Evolutionary conservation across 2,888 invertebrate species (phyloP).

Genomic region (Pristionchus exspectatus): DNA sequence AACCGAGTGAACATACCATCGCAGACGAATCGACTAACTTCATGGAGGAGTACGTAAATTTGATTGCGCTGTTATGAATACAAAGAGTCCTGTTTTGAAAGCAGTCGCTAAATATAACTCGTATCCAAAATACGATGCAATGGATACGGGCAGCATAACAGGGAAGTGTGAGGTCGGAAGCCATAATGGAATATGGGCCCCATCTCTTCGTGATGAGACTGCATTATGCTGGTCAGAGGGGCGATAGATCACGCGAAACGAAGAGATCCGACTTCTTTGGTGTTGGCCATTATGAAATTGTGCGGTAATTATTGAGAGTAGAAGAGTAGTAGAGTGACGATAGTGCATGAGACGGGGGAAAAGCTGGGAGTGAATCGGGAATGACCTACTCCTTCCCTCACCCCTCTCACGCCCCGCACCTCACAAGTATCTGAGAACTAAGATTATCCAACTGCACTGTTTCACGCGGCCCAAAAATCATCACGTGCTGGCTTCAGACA

Average conservation of each 20-base stretch:
- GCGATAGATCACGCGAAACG: background rate
- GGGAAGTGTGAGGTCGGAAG: constrained; percentile 21
- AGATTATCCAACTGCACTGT: background rate
- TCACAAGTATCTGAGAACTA: background rate
- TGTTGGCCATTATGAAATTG: background rate
- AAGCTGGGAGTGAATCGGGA: background rate
- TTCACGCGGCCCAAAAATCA: background rate
- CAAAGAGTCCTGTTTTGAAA: background rate
- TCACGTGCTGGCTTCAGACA: background rate
- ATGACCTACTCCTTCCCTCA: constrained; percentile 13
- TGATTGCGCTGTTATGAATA: background rate
- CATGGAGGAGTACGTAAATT: background rate
- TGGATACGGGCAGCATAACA: background rate
- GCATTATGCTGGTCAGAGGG: background rate
- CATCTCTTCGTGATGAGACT: background rate
- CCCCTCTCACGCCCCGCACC: background rate
- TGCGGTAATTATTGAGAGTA: background rate
- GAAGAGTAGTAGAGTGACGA: background rate
- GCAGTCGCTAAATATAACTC: background rate
- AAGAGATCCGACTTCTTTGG: background rate
- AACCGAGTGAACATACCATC: too few relatives aligned
- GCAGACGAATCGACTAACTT: too few relatives aligned
- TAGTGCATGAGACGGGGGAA: background rate
- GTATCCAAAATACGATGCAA: background rate
- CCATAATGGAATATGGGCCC: background rate